Conservation (phyloP, 2,888 invertebrate species). For the Cerastis rubricosa region DNA sequence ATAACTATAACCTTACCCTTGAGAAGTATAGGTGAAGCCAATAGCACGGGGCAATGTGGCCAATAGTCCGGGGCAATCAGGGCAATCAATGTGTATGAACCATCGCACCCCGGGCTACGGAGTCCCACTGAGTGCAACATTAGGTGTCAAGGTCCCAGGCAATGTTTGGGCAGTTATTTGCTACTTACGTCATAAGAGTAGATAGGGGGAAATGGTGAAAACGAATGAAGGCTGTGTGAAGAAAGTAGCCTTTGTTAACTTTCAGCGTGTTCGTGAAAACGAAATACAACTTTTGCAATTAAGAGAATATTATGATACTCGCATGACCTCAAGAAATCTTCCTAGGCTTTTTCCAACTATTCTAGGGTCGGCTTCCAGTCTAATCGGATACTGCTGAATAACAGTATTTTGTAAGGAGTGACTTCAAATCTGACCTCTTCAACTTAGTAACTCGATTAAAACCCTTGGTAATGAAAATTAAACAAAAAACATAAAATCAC, state of each 20-base stretch:
- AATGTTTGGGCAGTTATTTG: slow-evolving; percentile 36
- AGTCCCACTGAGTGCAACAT: slow-evolving; percentile 65
- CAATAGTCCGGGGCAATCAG: slow-evolving; percentile 33
- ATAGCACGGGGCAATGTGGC: slow-evolving; percentile 25
- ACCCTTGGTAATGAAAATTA: not conserved
- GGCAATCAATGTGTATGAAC: slow-evolving; percentile 73
- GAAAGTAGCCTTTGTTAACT: not conserved
- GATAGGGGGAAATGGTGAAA: not conserved
- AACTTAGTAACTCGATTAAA: not conserved
- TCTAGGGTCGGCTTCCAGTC: too few species aligned
- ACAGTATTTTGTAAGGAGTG: too few species aligned
- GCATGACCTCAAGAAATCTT: not conserved
- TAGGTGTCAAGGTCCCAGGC: slow-evolving; percentile 76
- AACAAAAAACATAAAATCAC: too few species aligned
- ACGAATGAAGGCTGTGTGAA: not conserved
- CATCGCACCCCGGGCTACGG: slow-evolving; percentile 70
- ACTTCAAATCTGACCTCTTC: not conserved
- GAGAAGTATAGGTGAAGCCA: slow-evolving; percentile 45
- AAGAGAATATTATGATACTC: not conserved
- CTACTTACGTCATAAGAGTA: slow-evolving; percentile 16
- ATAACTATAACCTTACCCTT: slow-evolving; percentile 67
- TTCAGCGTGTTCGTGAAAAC: not conserved
- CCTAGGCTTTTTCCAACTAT: not conserved
- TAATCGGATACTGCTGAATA: too few species aligned
- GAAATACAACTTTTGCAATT: not conserved